Conservation (phyloP, 2,888 invertebrate species). For the Laspeyria flexula region DNA sequence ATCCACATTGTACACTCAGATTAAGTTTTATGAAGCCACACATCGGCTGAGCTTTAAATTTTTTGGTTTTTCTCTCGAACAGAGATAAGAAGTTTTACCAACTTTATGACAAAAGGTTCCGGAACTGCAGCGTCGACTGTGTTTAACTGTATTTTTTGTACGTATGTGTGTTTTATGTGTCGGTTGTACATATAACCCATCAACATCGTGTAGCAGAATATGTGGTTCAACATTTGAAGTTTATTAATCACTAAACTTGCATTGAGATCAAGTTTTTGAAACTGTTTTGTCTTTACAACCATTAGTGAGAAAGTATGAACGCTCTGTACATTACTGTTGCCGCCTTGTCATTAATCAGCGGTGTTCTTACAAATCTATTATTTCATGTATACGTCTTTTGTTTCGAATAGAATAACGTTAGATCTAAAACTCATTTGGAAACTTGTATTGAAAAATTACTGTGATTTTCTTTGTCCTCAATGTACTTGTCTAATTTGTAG, state of each 20-base stretch:
- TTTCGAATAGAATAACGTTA: constrained; percentile 14
- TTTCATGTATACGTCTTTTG: constrained; percentile 29
- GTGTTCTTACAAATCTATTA: constrained; percentile 44
- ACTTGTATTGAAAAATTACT: neutral
- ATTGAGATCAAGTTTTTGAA: constrained; percentile 41
- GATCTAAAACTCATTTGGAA: constrained; percentile 3
- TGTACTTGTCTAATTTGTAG: constrained; percentile 1
- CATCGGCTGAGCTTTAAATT: constrained; percentile 14
- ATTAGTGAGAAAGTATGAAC: constrained; percentile 45
- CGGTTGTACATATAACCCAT: constrained; percentile 6
- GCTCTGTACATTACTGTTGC: constrained; percentile 36
- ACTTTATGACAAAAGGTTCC: neutral
- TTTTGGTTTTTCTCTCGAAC: constrained; percentile 13
- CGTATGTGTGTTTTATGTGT: neutral
- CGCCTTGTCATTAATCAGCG: constrained; percentile 40
- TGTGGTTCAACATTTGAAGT: constrained; percentile 17
- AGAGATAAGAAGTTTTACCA: neutral
- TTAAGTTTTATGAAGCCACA: constrained; percentile 39
- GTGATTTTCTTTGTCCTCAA: neutral
- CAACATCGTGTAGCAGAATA: constrained; percentile 22
- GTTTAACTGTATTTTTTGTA: neutral
- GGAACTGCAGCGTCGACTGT: neutral
- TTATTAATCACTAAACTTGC: constrained; percentile 37
- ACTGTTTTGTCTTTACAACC: constrained; percentile 45
- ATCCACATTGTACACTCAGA: constrained; percentile 28